Evolutionary conservation across 2,113 vertebrate species (phyloP).

Genomic region (Gobio gobio): DNA sequence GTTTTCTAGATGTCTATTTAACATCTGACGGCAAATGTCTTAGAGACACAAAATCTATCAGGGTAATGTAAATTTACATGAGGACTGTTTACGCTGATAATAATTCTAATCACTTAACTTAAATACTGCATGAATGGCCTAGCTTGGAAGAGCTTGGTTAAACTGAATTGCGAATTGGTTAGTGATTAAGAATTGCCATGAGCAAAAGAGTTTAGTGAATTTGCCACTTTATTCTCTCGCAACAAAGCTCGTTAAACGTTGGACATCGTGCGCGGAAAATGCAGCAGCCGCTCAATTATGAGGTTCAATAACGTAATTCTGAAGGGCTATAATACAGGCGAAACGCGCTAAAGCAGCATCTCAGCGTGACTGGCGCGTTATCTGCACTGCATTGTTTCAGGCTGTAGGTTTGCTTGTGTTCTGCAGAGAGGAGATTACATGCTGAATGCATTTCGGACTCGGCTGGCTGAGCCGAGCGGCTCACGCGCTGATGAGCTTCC

Average conservation of each 20-base stretch:
- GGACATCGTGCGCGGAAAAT: not conserved
- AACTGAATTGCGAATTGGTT: not conserved
- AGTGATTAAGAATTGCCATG: not conserved
- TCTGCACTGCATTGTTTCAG: conserved; percentile 50
- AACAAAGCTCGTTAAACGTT: conserved; percentile 1
- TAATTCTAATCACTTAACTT: not conserved
- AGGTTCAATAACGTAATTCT: conserved; percentile 29
- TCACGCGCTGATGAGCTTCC: conserved; percentile 57
- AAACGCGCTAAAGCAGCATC: conserved; percentile 22
- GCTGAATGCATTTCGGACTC: conserved; percentile 42
- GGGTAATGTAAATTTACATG: not conserved
- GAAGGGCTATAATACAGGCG: conserved; percentile 29
- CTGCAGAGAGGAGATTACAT: conserved; percentile 57
- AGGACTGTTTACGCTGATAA: not conserved
- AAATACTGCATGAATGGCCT: not conserved
- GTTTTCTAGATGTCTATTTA: no score
- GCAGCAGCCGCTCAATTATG: conserved; percentile 33
- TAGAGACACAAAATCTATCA: no score
- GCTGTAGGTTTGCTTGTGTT: conserved; percentile 51
- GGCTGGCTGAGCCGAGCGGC: conserved; percentile 39
- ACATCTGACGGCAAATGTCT: no score
- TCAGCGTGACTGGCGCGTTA: conserved; percentile 42
- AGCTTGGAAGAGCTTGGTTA: not conserved
- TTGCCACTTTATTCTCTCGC: not conserved
- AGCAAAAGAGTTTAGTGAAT: not conserved